Percentiles rank a stretch among this genome's conserved stretches.
phyloP scores from a whole-genome alignment of 2,113 vertebrate genomes.

The Romanogobio albipinnatus region DNA sequence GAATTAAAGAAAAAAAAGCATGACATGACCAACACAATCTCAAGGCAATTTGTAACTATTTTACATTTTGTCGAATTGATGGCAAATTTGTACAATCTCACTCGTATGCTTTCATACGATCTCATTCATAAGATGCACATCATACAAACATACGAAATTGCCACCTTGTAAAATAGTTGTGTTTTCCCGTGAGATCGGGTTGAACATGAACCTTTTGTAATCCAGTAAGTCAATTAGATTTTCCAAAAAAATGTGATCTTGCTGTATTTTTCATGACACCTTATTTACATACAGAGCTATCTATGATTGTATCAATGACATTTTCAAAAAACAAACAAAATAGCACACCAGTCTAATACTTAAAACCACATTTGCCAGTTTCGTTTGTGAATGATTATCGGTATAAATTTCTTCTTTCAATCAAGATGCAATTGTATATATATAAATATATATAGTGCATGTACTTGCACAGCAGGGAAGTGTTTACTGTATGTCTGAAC shows the following conservation, averaged over 20 bases:
- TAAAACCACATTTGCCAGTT: background rate
- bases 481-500: conserved; percentile 46
- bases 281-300: background rate
- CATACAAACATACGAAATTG: no score
- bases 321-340: background rate
- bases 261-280: background rate
- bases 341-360: conserved; percentile 42
- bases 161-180: no score
- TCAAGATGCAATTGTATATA: conserved; percentile 5
- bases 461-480: conserved; percentile 64
- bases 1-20: background rate
- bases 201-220: background rate
- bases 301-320: background rate
- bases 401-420: conserved; percentile 4
- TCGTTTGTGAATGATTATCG: conserved; percentile 38
- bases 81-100: no score
- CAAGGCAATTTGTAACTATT: no score
- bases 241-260: conserved; percentile 5
- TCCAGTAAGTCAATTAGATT: conserved; percentile 28
- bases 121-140: no score
- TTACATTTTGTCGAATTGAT: no score
- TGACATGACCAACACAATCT: background rate
- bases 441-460: conserved; percentile 72
- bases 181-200: no score
- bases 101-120: no score